phyloP scores from a whole-genome alignment of 2,113 vertebrate genomes.

The Serilophus lunatus region DNA sequence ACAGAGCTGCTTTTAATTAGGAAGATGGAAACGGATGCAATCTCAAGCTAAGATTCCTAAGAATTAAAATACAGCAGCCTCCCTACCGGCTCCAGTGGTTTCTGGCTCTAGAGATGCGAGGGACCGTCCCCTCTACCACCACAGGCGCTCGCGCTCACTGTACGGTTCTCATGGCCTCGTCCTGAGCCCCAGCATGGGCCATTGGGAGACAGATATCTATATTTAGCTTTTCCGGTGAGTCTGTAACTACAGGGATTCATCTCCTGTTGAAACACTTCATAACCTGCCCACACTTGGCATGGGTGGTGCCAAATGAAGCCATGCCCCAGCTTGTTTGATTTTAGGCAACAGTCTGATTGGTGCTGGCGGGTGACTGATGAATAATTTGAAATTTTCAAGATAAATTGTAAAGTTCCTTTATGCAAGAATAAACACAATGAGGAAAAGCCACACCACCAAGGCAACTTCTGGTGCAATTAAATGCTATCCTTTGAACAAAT shows the following conservation, averaged over 20 bases:
- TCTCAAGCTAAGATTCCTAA: neutral
- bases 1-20: conserved; percentile 14
- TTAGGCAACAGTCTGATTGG: neutral
- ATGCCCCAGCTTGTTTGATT: neutral
- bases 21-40: neutral
- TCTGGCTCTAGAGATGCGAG: neutral
- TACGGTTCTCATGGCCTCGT: neutral
- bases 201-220: neutral
- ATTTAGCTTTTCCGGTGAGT: neutral
- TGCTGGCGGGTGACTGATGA: neutral
- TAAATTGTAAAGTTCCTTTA: neutral
- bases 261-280: neutral
- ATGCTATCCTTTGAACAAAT: neutral
- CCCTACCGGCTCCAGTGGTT: neutral
- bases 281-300: neutral
- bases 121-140: fast-evolving
- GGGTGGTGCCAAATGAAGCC: neutral
- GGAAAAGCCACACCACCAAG: neutral
- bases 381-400: neutral
- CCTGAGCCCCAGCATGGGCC: neutral
- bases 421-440: neutral
- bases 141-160: fast-evolving
- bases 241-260: neutral
- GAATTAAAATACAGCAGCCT: neutral
- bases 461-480: neutral